These are phyloP conservation scores for Homarus americanus DNA, from an alignment of 1,140 invertebrate species.

Conservation along the genomic window DNA sequence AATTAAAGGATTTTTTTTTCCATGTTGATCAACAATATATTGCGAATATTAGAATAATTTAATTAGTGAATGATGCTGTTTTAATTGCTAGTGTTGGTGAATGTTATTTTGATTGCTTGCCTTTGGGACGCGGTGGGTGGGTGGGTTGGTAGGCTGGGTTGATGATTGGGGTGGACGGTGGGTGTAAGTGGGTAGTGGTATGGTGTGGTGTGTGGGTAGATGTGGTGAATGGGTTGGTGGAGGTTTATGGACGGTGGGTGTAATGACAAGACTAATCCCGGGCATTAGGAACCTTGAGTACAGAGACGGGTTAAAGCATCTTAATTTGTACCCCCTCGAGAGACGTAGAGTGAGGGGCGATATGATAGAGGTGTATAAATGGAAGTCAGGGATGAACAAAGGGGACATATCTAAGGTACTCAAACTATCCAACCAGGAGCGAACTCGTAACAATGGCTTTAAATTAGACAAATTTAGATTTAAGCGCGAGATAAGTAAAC, in stretches of 20 bases:
- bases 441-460: too few relatives aligned
- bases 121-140: background rate
- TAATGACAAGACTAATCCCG: too few relatives aligned
- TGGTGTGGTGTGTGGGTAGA: background rate
- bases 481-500: too few relatives aligned
- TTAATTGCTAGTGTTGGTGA: background rate
- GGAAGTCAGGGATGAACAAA: too few relatives aligned
- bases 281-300: too few relatives aligned
- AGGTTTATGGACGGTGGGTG: background rate
- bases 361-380: too few relatives aligned
- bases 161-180: background rate
- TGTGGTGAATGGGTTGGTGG: background rate
- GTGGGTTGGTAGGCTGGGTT: background rate
- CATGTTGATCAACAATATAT: background rate
- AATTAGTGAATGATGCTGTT: constrained; percentile 1
- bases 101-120: background rate
- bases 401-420: too few relatives aligned
- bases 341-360: too few relatives aligned
- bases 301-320: too few relatives aligned
- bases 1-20: background rate
- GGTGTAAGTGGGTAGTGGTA: background rate
- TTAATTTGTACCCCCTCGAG: too few relatives aligned
- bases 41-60: constrained; percentile 6
- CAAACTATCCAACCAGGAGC: too few relatives aligned
- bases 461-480: too few relatives aligned